phyloP scores from a whole-genome alignment of 2,113 vertebrate genomes.

The Gallinago paraguaiae region DNA sequence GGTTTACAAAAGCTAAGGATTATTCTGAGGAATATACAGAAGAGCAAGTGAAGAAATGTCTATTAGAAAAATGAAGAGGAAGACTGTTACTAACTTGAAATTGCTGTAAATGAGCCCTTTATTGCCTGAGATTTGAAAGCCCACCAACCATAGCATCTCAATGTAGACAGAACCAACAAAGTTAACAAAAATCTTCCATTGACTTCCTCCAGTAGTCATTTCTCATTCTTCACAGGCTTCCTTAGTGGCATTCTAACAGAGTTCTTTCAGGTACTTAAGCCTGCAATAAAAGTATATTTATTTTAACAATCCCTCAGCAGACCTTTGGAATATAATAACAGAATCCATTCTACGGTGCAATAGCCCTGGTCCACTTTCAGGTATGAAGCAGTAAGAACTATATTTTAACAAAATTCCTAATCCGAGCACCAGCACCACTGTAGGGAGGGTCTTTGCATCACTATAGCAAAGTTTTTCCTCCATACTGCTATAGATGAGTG shows the following conservation, averaged over 20 bases:
- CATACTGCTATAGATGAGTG: neutral
- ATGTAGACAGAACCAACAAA: neutral
- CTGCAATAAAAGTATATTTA: neutral
- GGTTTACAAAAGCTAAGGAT: conserved; percentile 14
- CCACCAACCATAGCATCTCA: neutral
- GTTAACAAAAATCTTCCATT: neutral
- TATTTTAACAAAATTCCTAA: neutral
- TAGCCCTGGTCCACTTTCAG: neutral
- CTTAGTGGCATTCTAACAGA: neutral
- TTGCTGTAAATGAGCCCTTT: neutral
- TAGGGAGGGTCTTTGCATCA: neutral
- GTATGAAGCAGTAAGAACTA: neutral
- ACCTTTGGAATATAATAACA: neutral
- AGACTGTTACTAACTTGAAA: neutral
- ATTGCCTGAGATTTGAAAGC: neutral
- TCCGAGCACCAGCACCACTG: neutral
- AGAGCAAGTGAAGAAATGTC: neutral
- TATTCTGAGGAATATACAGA: conserved; percentile 25
- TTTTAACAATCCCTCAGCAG: neutral
- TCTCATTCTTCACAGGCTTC: neutral
- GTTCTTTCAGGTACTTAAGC: neutral
- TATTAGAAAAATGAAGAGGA: conserved; percentile 4
- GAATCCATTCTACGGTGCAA: neutral
- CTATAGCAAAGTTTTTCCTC: neutral
- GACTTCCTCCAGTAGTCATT: neutral